Conservation (phyloP, 2,113 vertebrate species). For the Nestor notabilis region DNA sequence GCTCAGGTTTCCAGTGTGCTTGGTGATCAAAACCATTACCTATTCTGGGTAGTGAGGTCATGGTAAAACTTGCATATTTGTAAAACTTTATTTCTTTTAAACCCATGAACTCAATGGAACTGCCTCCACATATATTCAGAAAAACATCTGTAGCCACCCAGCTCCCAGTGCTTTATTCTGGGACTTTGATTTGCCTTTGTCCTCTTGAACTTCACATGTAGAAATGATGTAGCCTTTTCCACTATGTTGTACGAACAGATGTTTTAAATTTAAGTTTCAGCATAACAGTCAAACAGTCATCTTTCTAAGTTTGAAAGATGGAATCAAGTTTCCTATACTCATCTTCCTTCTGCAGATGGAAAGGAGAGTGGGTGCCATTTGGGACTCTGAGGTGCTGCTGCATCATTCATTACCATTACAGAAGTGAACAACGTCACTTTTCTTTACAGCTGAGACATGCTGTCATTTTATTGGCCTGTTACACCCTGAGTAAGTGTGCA, state of each 20-base stretch:
- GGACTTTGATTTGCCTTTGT: neutral
- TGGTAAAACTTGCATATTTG: neutral
- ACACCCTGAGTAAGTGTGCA: accelerated
- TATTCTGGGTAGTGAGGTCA: neutral
- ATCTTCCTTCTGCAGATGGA: neutral
- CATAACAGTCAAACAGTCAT: neutral
- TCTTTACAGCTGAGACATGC: neutral
- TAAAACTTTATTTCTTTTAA: neutral
- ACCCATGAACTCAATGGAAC: neutral
- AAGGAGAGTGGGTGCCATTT: neutral
- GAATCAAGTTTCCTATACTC: neutral
- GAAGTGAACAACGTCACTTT: accelerated
- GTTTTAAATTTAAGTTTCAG: constrained; percentile 1
- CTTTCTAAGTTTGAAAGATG: neutral
- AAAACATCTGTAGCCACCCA: neutral
- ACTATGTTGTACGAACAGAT: neutral
- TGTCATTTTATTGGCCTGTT: accelerated
- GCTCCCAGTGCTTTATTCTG: neutral
- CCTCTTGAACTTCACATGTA: neutral
- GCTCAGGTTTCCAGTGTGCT: constrained; percentile 15
- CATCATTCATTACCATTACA: neutral
- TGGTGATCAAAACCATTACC: neutral
- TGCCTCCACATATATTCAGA: neutral
- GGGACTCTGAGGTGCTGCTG: neutral
- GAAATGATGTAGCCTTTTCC: neutral